Evolutionary conservation across 2,888 invertebrate species (phyloP).

Genomic region (Mimas tiliae): DNA sequence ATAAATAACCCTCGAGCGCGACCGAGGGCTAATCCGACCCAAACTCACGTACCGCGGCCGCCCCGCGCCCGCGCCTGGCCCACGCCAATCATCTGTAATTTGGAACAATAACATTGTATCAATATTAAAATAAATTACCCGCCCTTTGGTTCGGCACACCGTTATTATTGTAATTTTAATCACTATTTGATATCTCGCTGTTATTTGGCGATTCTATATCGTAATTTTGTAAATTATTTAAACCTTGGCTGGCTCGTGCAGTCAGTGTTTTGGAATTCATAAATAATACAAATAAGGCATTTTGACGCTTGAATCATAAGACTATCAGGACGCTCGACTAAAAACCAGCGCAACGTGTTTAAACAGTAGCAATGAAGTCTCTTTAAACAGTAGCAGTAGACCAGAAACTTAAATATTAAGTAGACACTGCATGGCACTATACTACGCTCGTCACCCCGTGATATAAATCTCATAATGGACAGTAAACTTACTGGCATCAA

Average conservation of each 20-base stretch:
- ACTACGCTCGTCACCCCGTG: too few species aligned
- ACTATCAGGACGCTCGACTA: too few species aligned
- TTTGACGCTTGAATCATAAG: too few species aligned
- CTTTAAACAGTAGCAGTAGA: too few species aligned
- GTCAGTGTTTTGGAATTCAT: background rate
- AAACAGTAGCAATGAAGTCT: too few species aligned
- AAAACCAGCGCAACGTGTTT: too few species aligned
- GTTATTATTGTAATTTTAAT: slow-evolving; percentile 21
- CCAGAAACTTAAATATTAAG: too few species aligned
- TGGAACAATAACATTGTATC: slow-evolving; percentile 77
- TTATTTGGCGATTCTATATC: background rate
- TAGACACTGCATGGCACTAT: too few species aligned
- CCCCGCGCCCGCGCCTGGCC: too few species aligned
- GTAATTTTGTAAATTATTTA: background rate
- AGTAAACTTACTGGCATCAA: too few species aligned
- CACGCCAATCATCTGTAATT: slow-evolving; percentile 73
- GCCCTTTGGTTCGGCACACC: slow-evolving; percentile 33
- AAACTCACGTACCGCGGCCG: slow-evolving; percentile 45
- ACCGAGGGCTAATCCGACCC: slow-evolving; percentile 48
- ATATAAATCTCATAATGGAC: too few species aligned
- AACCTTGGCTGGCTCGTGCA: background rate
- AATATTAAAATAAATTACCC: slow-evolving; percentile 79
- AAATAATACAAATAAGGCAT: too few species aligned
- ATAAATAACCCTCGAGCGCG: slow-evolving; percentile 55
- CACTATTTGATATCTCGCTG: slow-evolving; percentile 1